These are phyloP conservation scores for Odontomachus brunneus DNA, from an alignment of 1,140 invertebrate genomes.

Conservation along the genomic window DNA sequence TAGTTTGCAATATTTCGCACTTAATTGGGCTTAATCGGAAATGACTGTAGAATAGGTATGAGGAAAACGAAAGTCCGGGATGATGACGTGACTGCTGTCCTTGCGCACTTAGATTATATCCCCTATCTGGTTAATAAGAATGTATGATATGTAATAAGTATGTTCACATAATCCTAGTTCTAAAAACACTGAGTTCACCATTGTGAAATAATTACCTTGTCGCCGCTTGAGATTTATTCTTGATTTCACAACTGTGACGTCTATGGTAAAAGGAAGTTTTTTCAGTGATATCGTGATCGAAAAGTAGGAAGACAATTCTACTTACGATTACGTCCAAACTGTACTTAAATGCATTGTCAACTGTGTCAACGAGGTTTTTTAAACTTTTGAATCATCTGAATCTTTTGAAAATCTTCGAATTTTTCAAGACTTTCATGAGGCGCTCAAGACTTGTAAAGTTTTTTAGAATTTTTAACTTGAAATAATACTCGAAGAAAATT, in stretches of 20 bases:
- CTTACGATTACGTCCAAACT: not conserved
- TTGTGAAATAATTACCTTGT: conserved; percentile 15
- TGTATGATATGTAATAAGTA: too few species aligned
- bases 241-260: not conserved
- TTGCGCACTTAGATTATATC: conserved; percentile 39
- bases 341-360: not conserved
- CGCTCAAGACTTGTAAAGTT: too few species aligned
- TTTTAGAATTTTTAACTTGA: too few species aligned
- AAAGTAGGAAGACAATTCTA: not conserved
- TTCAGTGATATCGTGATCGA: not conserved
- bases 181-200: conserved; percentile 8
- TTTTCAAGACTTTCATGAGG: too few species aligned
- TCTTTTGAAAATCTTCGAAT: too few species aligned
- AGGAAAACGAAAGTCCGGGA: not conserved
- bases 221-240: conserved; percentile 8
- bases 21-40: conserved; percentile 13
- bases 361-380: too few species aligned
- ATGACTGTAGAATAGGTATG: not conserved
- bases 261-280: not conserved
- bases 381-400: too few species aligned
- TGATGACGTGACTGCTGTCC: conserved; percentile 24
- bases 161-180: not conserved
- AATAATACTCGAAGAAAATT: too few species aligned
- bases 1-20: not conserved
- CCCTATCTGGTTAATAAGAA: not conserved